Evolutionary conservation across 92 coral and sea anemone species (phyloP), one percentile per base, ranked within the genome.

Genomic region (Scolanthus callimorphus): DNA sequence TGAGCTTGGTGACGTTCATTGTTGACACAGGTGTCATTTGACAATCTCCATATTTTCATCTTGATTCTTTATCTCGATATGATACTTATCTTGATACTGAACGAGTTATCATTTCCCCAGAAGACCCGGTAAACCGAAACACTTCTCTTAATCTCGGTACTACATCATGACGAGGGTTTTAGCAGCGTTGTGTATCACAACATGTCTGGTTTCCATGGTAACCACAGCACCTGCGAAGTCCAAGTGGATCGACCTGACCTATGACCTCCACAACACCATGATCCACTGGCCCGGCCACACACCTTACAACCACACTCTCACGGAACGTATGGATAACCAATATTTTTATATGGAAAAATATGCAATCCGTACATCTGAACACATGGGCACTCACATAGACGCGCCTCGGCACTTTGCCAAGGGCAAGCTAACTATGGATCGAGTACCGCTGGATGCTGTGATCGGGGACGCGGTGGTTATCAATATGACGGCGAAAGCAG

Each of bases 381-480:
- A 88, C 50, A 79, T 80, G 11, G 96, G 96, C 25, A 88, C 96
- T 17, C 86, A 83, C 55, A 20, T 78, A 2, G 90, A 83, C 52
- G 73, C 96, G 1, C 90, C 96, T 31, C 49, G 27, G 15, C 90
- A 88, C 54, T 74, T 78, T 55, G 27, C 55, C 8, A 27, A 24
- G 31, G 62, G 66, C 11, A 67, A 46, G 22, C 60, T 57, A 62
- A 39, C 80, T 17, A 24, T 71, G 0, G 96, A 87, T 38, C 56
- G 78, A 34, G 69, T 88, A 17, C 86, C 90, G 12, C 55, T 74
- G 4, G n/a, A n/a, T n/a, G n/a, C n/a, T n/a, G n/a, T n/a, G n/a
- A n/a, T n/a, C n/a, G n/a, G n/a, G n/a, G n/a, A n/a, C n/a, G n/a
- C n/a, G n/a, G n/a, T n/a, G n/a, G n/a, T n/a, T n/a, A n/a, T n/a